phyloP scores from a whole-genome alignment of 2,797 vertebrate species.

The Bradypodion ventrale region DNA sequence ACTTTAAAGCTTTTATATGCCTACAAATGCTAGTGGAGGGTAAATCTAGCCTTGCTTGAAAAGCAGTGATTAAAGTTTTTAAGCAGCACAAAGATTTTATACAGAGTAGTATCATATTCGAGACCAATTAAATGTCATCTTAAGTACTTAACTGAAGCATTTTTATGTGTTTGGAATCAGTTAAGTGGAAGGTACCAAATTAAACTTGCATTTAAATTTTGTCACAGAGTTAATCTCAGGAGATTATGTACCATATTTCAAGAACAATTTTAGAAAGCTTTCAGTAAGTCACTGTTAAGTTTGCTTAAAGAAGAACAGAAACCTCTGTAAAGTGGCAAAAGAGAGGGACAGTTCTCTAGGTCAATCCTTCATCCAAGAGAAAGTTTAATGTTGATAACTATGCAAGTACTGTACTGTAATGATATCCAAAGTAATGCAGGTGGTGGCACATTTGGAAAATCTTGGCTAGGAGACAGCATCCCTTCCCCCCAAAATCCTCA shows the following conservation, averaged over 20 bases:
- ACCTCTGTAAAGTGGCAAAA: slow-evolving; percentile 49
- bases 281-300: slow-evolving; percentile 44
- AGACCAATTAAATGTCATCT: slow-evolving; percentile 65
- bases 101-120: slow-evolving; percentile 45
- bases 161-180: slow-evolving; percentile 55
- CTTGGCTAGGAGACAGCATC: slow-evolving; percentile 41
- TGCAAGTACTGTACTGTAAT: slow-evolving; percentile 51
- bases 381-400: slow-evolving; percentile 47
- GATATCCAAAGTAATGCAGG: slow-evolving; percentile 47
- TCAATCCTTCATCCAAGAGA: slow-evolving; percentile 26
- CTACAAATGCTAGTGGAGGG: slow-evolving; percentile 26
- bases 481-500: not conserved
- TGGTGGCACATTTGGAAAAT: slow-evolving; percentile 47
- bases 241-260: slow-evolving; percentile 55
- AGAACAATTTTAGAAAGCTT: slow-evolving; percentile 58
- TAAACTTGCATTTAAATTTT: slow-evolving; percentile 63
- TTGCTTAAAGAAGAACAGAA: slow-evolving; percentile 40
- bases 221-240: slow-evolving; percentile 61
- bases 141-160: slow-evolving; percentile 56
- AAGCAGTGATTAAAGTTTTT: slow-evolving; percentile 63
- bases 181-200: slow-evolving; percentile 68
- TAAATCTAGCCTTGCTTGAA: slow-evolving; percentile 45
- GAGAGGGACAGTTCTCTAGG: slow-evolving; percentile 28
- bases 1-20: slow-evolving; percentile 53
- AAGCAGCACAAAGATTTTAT: slow-evolving; percentile 55